Conservation (phyloP, 2,113 vertebrate species). For the Arenaria interpres region DNA sequence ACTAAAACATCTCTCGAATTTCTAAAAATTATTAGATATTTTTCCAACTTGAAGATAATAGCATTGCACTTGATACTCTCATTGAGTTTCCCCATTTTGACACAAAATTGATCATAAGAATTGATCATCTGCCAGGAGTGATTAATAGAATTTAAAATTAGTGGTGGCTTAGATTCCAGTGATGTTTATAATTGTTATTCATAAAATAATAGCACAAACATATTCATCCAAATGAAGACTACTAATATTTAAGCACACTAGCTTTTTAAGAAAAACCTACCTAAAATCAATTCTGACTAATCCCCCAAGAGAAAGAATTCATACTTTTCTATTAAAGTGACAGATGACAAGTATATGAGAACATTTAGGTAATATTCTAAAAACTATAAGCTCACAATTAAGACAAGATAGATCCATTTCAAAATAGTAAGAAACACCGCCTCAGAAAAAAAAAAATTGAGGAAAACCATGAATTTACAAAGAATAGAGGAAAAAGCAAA, state of each 20-base stretch:
- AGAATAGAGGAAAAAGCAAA: not conserved
- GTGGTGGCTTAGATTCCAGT: not conserved
- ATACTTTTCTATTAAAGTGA: not conserved
- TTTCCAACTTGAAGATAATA: not conserved
- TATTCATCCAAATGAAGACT: not conserved
- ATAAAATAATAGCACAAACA: not conserved
- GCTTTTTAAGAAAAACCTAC: not conserved
- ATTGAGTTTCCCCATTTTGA: not conserved
- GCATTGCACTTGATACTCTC: not conserved
- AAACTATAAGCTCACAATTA: not conserved
- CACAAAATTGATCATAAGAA: not conserved
- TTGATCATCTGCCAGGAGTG: accelerated
- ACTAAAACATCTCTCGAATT: not conserved
- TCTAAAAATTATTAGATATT: not conserved
- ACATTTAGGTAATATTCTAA: not conserved
- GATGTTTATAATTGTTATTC: not conserved
- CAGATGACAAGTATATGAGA: not conserved
- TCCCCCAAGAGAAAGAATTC: not conserved
- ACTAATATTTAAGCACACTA: not conserved
- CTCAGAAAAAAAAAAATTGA: not conserved
- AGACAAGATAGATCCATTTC: not conserved
- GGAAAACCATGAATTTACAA: not conserved
- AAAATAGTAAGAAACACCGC: not conserved
- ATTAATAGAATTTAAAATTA: not conserved
- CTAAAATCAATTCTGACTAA: not conserved